Evolutionary conservation across 2,113 vertebrate genomes (phyloP).

Genomic region (Eonycteris spelaea): DNA sequence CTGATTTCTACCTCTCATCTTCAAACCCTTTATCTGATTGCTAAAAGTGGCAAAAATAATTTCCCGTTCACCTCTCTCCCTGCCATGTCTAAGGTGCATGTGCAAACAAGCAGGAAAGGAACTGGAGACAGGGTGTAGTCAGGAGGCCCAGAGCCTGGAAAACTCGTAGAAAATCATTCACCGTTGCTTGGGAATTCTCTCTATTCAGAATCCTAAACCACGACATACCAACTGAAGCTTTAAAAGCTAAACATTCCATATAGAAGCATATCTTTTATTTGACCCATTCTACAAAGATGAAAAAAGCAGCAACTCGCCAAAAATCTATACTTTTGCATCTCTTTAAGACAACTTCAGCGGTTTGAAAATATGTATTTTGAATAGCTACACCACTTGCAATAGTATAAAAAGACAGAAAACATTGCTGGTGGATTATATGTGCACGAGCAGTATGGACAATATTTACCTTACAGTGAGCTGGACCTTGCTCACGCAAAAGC

Average conservation of each 20-base stretch:
- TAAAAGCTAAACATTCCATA: constrained; percentile 35
- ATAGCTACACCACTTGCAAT: constrained; percentile 26
- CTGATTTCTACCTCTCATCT: neutral
- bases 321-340: constrained; percentile 3
- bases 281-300: constrained; percentile 26
- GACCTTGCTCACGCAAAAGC: constrained; percentile 94
- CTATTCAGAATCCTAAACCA: constrained; percentile 3
- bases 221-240: neutral
- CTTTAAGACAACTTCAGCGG: neutral
- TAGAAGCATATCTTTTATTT: constrained; percentile 22
- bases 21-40: neutral
- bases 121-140: neutral
- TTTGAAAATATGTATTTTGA: constrained; percentile 26
- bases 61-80: neutral
- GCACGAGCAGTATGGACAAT: neutral
- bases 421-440: constrained; percentile 32
- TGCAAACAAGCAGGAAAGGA: constrained; percentile 24
- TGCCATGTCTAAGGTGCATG: neutral
- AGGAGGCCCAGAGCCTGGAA: neutral
- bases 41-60: neutral
- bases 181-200: neutral
- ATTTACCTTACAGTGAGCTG: constrained; percentile 94
- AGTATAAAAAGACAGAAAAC: constrained; percentile 45
- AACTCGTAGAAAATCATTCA: neutral
- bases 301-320: constrained; percentile 22